Evolutionary conservation across 2,797 vertebrate genomes (phyloP).

Genomic region (Propithecus deckenii): DNA sequence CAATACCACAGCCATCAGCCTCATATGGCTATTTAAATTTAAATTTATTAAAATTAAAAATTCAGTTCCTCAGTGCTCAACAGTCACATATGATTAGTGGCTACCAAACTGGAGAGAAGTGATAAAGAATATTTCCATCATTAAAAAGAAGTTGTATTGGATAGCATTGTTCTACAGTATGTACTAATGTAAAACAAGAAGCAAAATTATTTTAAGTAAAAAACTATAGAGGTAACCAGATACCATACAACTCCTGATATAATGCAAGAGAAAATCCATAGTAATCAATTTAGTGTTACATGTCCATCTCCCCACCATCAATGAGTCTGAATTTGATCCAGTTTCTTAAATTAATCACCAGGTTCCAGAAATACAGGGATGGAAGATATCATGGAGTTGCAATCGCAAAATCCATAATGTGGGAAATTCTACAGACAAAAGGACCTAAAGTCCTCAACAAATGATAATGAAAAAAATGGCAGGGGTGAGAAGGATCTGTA

Average conservation of each 20-base stretch:
- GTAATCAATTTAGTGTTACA: background rate
- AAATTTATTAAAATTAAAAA: background rate
- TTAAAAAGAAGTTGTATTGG: background rate
- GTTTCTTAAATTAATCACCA: background rate
- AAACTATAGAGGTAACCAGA: slow-evolving; percentile 36
- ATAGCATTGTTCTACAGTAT: background rate
- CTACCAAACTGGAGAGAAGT: background rate
- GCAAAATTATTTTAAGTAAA: background rate
- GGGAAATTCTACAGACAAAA: background rate
- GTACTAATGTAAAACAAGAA: background rate
- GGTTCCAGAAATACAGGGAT: background rate
- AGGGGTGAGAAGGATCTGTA: background rate
- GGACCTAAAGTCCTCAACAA: background rate
- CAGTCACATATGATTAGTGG: background rate
- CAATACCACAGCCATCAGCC: background rate
- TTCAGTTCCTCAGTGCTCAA: slow-evolving; percentile 3
- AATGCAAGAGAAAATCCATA: background rate
- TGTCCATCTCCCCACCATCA: background rate
- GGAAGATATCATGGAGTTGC: background rate
- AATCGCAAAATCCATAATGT: background rate
- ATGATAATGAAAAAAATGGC: background rate
- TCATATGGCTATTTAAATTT: background rate
- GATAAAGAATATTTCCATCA: background rate
- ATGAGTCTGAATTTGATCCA: background rate
- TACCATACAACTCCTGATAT: background rate